Conservation (phyloP, 2,888 invertebrate genomes). For the Drosophila pseudotalamancana region DNA sequence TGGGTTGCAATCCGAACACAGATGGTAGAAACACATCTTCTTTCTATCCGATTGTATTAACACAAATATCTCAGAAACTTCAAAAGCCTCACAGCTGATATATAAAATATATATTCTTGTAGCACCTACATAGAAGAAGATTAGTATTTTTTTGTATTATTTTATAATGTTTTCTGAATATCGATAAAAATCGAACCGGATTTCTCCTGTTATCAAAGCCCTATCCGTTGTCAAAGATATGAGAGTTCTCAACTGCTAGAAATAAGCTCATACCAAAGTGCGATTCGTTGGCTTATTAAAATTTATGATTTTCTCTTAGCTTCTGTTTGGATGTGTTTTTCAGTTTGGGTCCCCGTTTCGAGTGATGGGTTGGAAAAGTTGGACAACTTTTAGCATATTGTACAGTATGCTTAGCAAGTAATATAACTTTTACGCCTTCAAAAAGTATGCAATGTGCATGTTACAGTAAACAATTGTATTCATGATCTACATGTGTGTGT, state of each 20-base stretch:
- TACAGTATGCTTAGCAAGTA: conserved; percentile 51
- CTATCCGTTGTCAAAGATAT: too few relatives aligned
- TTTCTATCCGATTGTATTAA: too few relatives aligned
- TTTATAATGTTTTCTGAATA: too few relatives aligned
- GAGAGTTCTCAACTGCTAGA: conserved; percentile 25
- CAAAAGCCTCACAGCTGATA: too few relatives aligned
- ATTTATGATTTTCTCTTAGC: conserved; percentile 49
- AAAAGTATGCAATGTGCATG: conserved; percentile 64
- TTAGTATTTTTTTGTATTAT: too few relatives aligned
- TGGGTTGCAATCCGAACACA: too few relatives aligned
- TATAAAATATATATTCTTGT: too few relatives aligned
- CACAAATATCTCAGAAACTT: too few relatives aligned
- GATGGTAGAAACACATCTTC: too few relatives aligned
- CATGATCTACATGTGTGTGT: conserved; percentile 17
- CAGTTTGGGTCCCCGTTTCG: not conserved
- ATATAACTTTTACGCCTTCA: conserved; percentile 64
- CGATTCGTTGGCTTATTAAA: conserved; percentile 51
- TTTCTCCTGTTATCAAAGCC: too few relatives aligned
- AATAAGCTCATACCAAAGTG: conserved; percentile 42
- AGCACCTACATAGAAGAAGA: too few relatives aligned
- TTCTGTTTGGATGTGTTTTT: not conserved
- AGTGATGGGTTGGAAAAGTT: conserved; percentile 46
- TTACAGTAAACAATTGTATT: conserved; percentile 56
- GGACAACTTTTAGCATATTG: conserved; percentile 63
- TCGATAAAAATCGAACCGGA: too few relatives aligned